Conservation (phyloP, 2,888 invertebrate species). For the Lottia scabra region DNA sequence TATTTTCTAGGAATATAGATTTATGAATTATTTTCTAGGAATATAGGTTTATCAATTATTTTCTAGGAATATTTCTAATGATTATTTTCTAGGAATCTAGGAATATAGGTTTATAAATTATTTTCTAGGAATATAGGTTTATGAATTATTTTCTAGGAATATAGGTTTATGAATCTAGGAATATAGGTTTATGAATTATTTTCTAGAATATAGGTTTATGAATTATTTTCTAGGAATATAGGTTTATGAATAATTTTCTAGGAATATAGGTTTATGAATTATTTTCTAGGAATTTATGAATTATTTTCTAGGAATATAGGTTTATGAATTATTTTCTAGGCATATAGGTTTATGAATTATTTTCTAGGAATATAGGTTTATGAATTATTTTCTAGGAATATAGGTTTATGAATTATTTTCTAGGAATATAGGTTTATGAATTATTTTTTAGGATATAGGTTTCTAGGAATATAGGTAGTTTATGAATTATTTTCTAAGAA, state of each 20-base stretch:
- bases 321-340: too few species aligned
- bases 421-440: conserved; percentile 61
- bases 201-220: conserved; percentile 59
- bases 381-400: too few species aligned
- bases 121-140: conserved; percentile 58
- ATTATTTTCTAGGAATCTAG: conserved; percentile 53
- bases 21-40: conserved; percentile 43
- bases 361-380: conserved; percentile 59
- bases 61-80: conserved; percentile 53
- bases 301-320: conserved; percentile 53
- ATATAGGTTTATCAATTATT: conserved; percentile 51
- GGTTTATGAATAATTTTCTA: conserved; percentile 49
- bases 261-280: conserved; percentile 63
- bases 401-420: conserved; percentile 10
- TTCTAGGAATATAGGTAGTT: too few species aligned
- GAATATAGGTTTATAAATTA: too few species aligned
- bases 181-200: too few species aligned
- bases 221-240: conserved; percentile 51
- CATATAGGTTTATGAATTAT: too few species aligned
- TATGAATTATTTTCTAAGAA: conserved; percentile 43
- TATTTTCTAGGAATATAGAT: too few species aligned
- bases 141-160: conserved; percentile 52
- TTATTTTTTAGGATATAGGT: conserved; percentile 53
- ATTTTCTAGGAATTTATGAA: too few species aligned
- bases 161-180: conserved; percentile 61